A percentile compares a stretch with the other conserved stretches of the same genome.
phyloP scores from a whole-genome alignment of 1,140 invertebrate genomes.

The Gonatopus flavifemur region DNA sequence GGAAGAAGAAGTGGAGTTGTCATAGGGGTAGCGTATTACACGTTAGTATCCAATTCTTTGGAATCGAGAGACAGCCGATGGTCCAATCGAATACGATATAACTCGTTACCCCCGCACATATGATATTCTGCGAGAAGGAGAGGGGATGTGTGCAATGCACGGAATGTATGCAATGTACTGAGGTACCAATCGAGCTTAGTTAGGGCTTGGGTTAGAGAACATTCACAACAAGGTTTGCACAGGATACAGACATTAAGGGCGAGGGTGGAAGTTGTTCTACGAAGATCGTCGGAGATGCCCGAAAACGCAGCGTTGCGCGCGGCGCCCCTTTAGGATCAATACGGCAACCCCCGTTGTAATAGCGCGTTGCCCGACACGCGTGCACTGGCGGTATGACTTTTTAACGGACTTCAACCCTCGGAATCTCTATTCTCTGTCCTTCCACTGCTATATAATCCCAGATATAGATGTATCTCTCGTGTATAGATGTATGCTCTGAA shows the following conservation, averaged over 20 bases:
- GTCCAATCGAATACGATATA: no score
- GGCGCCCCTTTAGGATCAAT: slow-evolving; percentile 50
- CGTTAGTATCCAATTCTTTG: no score
- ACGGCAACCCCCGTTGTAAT: slow-evolving; percentile 47
- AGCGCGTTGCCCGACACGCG: slow-evolving; percentile 39
- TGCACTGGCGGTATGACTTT: slow-evolving; percentile 36
- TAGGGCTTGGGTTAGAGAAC: slow-evolving; percentile 33
- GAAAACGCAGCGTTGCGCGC: slow-evolving; percentile 48
- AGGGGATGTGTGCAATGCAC: no score
- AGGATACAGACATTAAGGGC: slow-evolving; percentile 49
- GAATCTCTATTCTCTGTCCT: no score
- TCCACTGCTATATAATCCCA: no score
- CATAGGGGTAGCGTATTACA: no score
- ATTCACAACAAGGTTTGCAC: slow-evolving; percentile 31
- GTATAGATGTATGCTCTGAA: no score
- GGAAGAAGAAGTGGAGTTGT: no score
- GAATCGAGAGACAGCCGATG: no score
- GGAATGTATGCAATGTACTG: slow-evolving; percentile 8
- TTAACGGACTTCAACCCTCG: slow-evolving; percentile 20
- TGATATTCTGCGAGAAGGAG: no score
- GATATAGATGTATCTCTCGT: no score
- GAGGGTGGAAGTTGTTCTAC: slow-evolving; percentile 47
- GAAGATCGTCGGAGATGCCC: slow-evolving; percentile 52
- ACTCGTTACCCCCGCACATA: no score
- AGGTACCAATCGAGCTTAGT: slow-evolving; percentile 11